Conservation (phyloP, 2,888 invertebrate species). For the Aphrophora alni region DNA sequence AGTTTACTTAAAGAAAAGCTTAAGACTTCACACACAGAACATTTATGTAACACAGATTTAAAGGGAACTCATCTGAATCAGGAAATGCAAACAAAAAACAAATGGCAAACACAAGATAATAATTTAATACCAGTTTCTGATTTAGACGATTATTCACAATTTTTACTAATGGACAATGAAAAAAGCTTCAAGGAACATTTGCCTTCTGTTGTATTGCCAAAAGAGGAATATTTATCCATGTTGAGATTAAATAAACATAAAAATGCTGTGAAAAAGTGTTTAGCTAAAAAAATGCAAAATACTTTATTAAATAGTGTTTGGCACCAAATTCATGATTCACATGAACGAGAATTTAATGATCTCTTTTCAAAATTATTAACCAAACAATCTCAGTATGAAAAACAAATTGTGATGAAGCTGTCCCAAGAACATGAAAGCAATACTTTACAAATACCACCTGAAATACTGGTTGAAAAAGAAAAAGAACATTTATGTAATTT, state of each 20-base stretch:
- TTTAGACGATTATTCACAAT: neutral
- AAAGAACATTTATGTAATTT: constrained; percentile 59
- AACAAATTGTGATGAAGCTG: constrained; percentile 68
- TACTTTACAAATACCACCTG: constrained; percentile 64
- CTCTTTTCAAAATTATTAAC: constrained; percentile 64
- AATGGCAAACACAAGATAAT: neutral
- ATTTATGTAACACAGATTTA: too few relatives aligned
- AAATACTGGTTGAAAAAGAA: constrained; percentile 63
- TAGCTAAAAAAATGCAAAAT: neutral
- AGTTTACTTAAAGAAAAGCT: neutral
- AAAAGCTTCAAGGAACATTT: neutral
- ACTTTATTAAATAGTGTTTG: neutral
- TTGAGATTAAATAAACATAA: neutral
- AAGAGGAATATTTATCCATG: neutral
- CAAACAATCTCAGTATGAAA: constrained; percentile 69
- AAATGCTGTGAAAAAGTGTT: neutral
- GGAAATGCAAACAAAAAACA: neutral
- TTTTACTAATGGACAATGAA: neutral
- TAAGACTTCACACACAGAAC: too few relatives aligned
- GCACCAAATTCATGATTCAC: neutral
- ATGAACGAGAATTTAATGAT: neutral
- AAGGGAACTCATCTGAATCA: too few relatives aligned
- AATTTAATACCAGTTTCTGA: neutral
- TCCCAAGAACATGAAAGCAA: constrained; percentile 57
- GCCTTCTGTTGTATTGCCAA: neutral